Evolutionary conservation across 2,797 vertebrate genomes (phyloP).

Genomic region (Psittacula derbiana): DNA sequence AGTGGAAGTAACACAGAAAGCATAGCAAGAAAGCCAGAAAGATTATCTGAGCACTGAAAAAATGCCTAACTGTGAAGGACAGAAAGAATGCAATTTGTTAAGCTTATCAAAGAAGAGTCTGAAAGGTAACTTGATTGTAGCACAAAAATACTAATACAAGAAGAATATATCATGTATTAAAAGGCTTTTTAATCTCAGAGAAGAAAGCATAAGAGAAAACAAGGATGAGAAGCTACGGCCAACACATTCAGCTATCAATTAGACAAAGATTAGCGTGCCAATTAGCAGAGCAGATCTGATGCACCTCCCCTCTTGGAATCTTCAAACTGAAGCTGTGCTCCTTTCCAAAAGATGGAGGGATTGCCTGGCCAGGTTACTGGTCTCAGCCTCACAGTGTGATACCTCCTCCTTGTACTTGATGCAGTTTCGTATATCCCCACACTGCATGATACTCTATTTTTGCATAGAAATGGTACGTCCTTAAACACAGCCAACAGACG

Average conservation of each 20-base stretch:
- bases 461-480: background rate
- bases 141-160: background rate
- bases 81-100: background rate
- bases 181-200: background rate
- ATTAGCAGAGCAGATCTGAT: background rate
- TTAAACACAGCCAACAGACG: background rate
- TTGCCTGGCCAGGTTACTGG: background rate
- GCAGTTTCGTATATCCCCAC: background rate
- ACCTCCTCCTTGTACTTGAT: background rate
- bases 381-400: background rate
- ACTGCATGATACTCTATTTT: background rate
- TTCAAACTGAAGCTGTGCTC: background rate
- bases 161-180: background rate
- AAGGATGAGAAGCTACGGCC: background rate
- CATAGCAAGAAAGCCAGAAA: background rate
- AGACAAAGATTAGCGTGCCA: background rate
- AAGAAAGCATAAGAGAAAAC: background rate
- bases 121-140: background rate
- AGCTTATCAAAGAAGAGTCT: background rate
- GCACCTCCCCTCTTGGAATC: background rate
- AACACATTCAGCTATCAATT: background rate
- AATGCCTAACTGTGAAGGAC: background rate
- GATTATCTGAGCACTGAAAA: background rate
- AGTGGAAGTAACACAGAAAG: background rate
- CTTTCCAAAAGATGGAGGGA: background rate